phyloP scores from a whole-genome alignment of 2,888 invertebrate species.

The Apodemia zela region DNA sequence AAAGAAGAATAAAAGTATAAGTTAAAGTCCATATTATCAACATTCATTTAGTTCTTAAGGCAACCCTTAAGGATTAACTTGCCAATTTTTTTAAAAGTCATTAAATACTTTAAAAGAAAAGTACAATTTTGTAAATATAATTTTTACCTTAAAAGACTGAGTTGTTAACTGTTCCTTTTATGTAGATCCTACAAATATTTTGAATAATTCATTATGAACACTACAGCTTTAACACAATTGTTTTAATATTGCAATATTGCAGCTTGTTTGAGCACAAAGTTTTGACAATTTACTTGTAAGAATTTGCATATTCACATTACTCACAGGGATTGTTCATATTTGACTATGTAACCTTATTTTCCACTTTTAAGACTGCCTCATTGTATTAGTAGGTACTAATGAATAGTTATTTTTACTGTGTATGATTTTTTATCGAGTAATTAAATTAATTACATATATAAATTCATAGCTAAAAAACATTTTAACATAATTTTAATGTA shows the following conservation, averaged over 20 bases:
- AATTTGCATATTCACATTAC: neutral
- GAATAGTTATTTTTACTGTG: no score
- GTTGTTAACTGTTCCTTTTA: conserved; percentile 38
- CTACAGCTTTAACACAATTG: neutral
- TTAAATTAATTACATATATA: no score
- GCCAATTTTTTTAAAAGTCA: conserved; percentile 7
- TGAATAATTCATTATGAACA: neutral
- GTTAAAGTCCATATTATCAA: no score
- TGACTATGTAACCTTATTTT: neutral
- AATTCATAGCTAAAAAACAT: no score
- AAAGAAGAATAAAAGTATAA: no score
- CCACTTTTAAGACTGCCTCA: neutral
- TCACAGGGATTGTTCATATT: neutral
- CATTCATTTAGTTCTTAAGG: no score
- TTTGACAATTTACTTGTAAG: neutral
- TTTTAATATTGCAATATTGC: neutral
- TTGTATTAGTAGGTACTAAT: neutral
- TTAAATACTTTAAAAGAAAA: neutral
- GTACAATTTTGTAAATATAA: conserved; percentile 11
- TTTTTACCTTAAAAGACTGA: conserved; percentile 44
- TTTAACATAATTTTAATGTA: neutral
- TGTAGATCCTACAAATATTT: neutral
- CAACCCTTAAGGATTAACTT: no score
- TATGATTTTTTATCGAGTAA: no score
- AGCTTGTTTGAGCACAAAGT: conserved; percentile 5